A percentile compares a stretch with the other conserved stretches of the same genome.
Conservation (phyloP, 2,113 vertebrate species). For the Orientallactaga bullata region DNA sequence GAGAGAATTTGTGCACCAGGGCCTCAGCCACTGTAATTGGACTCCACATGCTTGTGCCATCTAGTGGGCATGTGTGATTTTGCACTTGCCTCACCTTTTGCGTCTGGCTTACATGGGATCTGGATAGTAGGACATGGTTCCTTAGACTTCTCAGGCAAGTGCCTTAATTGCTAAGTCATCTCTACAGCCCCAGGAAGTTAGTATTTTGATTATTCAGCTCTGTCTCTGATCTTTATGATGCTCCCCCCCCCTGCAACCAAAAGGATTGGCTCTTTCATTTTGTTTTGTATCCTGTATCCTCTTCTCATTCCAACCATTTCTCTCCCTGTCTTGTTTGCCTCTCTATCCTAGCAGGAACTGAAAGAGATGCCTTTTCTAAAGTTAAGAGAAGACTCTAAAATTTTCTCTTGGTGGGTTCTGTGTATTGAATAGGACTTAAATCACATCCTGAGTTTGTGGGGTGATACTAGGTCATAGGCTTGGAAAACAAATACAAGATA, state of each 20-base stretch:
- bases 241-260: no score
- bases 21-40: no score
- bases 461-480: neutral
- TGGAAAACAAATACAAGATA: neutral
- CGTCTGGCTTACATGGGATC: no score
- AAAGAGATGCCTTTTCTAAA: neutral
- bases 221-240: neutral
- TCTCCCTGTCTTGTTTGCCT: neutral
- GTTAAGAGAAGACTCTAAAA: neutral
- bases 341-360: neutral
- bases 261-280: slow-evolving; percentile 15
- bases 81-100: no score
- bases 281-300: neutral
- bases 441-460: neutral
- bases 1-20: no score
- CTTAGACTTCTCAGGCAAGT: no score
- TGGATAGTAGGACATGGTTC: no score
- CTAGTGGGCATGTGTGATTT: no score
- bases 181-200: neutral
- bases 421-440: neutral
- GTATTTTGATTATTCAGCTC: slow-evolving; percentile 9
- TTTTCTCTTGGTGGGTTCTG: neutral
- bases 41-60: no score
- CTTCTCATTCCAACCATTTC: neutral
- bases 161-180: no score